Base-by-base conservation (phyloP, 1,140 invertebrate species). In the Trichomalopsis sarcophagae region DNA sequence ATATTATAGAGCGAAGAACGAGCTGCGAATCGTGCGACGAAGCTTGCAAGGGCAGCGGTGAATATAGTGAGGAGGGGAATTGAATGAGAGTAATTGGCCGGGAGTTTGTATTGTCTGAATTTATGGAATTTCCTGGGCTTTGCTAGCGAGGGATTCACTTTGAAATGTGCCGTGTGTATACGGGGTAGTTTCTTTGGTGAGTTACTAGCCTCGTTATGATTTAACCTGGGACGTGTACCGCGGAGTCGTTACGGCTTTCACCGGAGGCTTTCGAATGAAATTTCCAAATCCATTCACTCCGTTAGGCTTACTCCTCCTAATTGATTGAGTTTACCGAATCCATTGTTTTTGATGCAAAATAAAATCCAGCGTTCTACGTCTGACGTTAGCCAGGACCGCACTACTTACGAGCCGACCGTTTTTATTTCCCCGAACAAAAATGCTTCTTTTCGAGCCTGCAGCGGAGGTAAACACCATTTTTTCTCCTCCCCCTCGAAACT, bases 61-160 rank as follows among this genome's bases (percentile, higher is more conserved):
- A 2, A 17, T 21, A n/a, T 62, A 21, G 4, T n/a, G 55, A 2
- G 4, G 33, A 33, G 55, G 55, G 55, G n/a, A 62, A 62, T 62
- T 62, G 17, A 62, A 62, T 62, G 55, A 62, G 21, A 21, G 21
- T 62, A 62, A 62, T n/a, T n/a, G 55, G 21, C 5, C 21, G 55
- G 50, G 55, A 71, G 68, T 71, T 71, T 71, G 68, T 71, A 30
- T 71, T 71, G 23, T 71, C 27, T 27, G 30, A 71, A 27, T 71
- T 71, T 71, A 71, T 71, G 68, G 30, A 71, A 30, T 33, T 71
- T 71, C 55, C 5, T 71, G 68, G 10, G 30, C 30, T 71, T 10
- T 11, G 27, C 9, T 11, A 71, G 30, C 30, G 13, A 44, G 50
- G 55, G 55, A 62, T 62, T 62, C 55, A 62, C 21, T 62, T 62